Evolutionary conservation across 1,140 invertebrate species (phyloP).

Genomic region (Nixonia krombeini): DNA sequence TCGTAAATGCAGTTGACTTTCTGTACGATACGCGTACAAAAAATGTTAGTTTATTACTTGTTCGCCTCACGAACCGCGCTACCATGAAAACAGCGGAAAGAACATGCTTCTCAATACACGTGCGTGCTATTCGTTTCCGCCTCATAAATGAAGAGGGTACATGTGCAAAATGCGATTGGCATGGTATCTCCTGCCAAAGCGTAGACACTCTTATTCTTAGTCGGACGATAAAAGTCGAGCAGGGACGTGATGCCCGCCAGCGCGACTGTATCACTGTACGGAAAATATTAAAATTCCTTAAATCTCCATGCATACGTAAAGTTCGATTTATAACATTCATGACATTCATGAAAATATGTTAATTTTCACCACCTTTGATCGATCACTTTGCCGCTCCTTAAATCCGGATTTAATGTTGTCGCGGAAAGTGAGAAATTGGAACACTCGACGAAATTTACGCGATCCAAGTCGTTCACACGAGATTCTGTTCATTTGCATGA

Average conservation of each 20-base stretch:
- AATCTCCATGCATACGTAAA: not conserved
- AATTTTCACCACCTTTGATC: no score
- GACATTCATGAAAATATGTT: no score
- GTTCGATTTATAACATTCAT: no score
- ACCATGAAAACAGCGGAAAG: not conserved
- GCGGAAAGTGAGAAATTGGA: not conserved
- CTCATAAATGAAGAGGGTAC: not conserved
- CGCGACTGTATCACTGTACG: not conserved
- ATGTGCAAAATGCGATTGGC: conserved; percentile 1
- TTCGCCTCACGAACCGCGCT: not conserved
- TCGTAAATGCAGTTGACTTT: no score
- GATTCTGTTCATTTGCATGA: conserved; percentile 64
- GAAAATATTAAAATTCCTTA: not conserved
- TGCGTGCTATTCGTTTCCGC: not conserved
- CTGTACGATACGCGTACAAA: no score
- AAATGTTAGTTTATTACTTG: not conserved
- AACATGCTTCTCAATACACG: not conserved
- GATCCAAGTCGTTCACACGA: conserved; percentile 43
- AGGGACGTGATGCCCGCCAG: not conserved
- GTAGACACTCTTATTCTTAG: not conserved
- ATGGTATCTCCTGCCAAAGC: conserved; percentile 1
- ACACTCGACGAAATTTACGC: conserved; percentile 37
- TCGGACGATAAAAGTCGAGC: not conserved
- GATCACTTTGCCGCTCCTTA: no score
- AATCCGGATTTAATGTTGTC: no score